A percentile compares a stretch with the other conserved stretches of the same genome.
Conservation (phyloP, 2,888 invertebrate genomes). For the Saturnia japonica region DNA sequence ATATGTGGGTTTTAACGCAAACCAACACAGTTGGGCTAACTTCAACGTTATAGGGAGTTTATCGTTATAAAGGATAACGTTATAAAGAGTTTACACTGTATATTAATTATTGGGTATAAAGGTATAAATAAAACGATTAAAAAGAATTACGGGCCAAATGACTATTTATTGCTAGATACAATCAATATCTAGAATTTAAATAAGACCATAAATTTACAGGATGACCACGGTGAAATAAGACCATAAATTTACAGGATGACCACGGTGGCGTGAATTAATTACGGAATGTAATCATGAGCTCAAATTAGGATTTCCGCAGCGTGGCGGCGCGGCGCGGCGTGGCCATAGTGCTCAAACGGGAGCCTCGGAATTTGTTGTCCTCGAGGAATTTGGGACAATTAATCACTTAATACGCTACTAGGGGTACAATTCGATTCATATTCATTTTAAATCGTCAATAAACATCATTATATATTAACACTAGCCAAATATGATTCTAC, state of each 20-base stretch:
- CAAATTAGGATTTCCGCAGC: slow-evolving; percentile 43
- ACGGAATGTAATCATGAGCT: slow-evolving; percentile 34
- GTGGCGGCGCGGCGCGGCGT: too few relatives aligned
- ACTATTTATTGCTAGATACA: neutral
- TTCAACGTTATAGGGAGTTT: too few relatives aligned
- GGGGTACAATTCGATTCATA: slow-evolving; percentile 23
- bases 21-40: too few relatives aligned
- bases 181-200: neutral
- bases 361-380: slow-evolving; percentile 32
- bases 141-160: neutral
- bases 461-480: neutral
- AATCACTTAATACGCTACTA: slow-evolving; percentile 41
- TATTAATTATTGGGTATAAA: too few relatives aligned
- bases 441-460: slow-evolving; percentile 8
- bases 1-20: too few relatives aligned
- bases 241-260: too few relatives aligned
- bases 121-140: too few relatives aligned
- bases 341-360: slow-evolving; percentile 34
- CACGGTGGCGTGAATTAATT: slow-evolving; percentile 36
- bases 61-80: too few relatives aligned
- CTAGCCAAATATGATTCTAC: neutral
- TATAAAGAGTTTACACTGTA: too few relatives aligned
- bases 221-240: too few relatives aligned
- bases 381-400: slow-evolving; percentile 40
- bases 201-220: neutral